Percentiles rank a stretch among this genome's conserved stretches.
Conservation (phyloP, 2,797 vertebrate species). For the Eulemur albifrons region DNA sequence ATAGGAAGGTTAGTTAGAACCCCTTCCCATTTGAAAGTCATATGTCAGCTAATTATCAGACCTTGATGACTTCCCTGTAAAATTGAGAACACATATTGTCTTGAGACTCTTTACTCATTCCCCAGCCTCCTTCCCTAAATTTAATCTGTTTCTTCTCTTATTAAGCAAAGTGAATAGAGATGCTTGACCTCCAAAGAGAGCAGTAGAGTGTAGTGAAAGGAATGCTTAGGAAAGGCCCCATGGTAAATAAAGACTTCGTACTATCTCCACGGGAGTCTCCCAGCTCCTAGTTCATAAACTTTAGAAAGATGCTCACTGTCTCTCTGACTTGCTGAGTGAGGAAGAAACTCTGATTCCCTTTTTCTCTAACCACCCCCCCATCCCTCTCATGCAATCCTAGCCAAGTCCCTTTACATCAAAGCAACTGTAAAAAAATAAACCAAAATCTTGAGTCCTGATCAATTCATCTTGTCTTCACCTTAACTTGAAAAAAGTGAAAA, state of each 20-base stretch:
- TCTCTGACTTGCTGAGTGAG: not conserved
- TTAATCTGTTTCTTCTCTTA: slow-evolving; percentile 38
- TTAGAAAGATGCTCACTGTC: not conserved
- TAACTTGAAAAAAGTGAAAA: slow-evolving; percentile 50
- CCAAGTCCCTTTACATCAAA: slow-evolving; percentile 66
- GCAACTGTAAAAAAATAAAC: slow-evolving; percentile 72
- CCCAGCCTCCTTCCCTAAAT: not conserved
- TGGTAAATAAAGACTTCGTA: not conserved
- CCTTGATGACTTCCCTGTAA: not conserved
- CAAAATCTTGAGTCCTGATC: slow-evolving; percentile 53
- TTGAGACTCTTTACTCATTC: slow-evolving; percentile 27
- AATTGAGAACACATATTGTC: slow-evolving; percentile 22
- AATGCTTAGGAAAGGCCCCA: not conserved
- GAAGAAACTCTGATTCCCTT: not conserved
- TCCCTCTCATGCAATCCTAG: not conserved
- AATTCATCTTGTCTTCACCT: slow-evolving; percentile 70
- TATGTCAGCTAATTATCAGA: not conserved
- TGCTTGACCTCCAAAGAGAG: not conserved
- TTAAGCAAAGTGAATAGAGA: slow-evolving; percentile 21
- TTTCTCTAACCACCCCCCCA: not conserved
- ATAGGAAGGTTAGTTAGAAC: not conserved
- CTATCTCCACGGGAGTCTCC: not conserved
- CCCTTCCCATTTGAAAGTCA: slow-evolving; percentile 38
- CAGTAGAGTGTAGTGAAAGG: not conserved
- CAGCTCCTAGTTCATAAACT: not conserved